Percentiles rank a stretch among this genome's conserved stretches.
Conservation (phyloP, 2,888 invertebrate genomes). For the Eristalis tenax region DNA sequence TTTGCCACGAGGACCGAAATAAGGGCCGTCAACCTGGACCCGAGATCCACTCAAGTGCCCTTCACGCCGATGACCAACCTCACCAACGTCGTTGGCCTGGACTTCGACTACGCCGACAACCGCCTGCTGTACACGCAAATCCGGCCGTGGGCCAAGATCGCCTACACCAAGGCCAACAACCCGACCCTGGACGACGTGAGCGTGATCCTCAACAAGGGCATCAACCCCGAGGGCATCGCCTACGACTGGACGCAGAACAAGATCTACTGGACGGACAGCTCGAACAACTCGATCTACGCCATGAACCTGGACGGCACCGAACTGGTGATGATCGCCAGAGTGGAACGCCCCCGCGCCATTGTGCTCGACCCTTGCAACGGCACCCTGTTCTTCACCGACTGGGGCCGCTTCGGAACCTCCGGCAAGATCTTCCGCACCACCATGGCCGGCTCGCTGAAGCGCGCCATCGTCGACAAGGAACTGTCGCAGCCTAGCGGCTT, state of each 20-base stretch:
- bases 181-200: conserved; percentile 85
- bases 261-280: conserved; percentile 98
- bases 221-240: conserved; percentile 96
- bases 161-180: conserved; percentile 88
- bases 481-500: conserved; percentile 97
- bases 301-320: conserved; percentile 95
- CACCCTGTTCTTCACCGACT: conserved; percentile 96
- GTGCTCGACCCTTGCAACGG: conserved; percentile 98
- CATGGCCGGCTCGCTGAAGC: conserved; percentile 96
- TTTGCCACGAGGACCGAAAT: conserved; percentile 97
- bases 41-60: conserved; percentile 89
- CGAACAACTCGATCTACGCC: conserved; percentile 95
- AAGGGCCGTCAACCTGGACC: conserved; percentile 93
- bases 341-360: conserved; percentile 96
- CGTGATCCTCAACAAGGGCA: conserved; percentile 88
- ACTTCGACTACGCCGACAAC: conserved; percentile 95
- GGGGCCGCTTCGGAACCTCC: conserved; percentile 95
- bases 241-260: conserved; percentile 99
- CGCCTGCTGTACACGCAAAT: conserved; percentile 96
- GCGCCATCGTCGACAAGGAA: conserved; percentile 93
- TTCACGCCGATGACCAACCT: conserved; percentile 92
- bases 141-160: conserved; percentile 93
- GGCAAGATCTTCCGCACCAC: conserved; percentile 97
- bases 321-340: conserved; percentile 94
- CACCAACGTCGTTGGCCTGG: conserved; percentile 96